These are phyloP conservation scores for Carassius auratus DNA, from an alignment of 2,113 vertebrate genomes.

Conservation along the genomic window DNA sequence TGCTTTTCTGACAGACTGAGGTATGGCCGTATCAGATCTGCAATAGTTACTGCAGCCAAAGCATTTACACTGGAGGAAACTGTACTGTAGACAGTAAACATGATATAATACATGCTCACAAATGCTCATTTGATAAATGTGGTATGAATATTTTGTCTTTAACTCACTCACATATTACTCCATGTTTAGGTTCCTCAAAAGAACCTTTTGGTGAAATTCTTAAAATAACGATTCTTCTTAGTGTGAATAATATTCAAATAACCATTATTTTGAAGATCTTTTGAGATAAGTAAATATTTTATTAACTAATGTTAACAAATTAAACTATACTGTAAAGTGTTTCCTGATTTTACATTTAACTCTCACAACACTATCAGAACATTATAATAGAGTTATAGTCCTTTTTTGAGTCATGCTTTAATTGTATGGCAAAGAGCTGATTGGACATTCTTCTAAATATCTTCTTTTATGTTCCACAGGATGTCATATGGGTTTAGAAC, in stretches of 20 bases:
- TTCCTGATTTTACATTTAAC: neutral
- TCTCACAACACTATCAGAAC: neutral
- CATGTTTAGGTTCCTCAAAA: no score
- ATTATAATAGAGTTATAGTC: neutral
- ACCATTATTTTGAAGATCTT: no score
- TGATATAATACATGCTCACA: neutral
- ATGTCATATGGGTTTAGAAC: neutral
- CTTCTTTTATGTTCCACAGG: neutral
- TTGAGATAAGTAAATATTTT: no score
- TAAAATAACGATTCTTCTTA: no score
- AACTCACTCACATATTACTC: neutral
- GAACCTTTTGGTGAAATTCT: no score
- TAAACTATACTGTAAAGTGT: neutral
- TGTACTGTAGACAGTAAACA: slow-evolving; percentile 71
- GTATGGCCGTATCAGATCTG: slow-evolving; percentile 81
- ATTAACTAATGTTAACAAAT: neutral
- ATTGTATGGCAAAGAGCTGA: neutral
- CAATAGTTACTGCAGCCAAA: slow-evolving; percentile 82
- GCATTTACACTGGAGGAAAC: slow-evolving; percentile 90
- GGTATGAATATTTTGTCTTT: neutral
- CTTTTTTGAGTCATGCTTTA: neutral
- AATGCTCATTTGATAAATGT: neutral
- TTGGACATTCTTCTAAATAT: neutral
- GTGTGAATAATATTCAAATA: neutral
- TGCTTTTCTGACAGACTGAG: slow-evolving; percentile 76